These are phyloP conservation scores for Sitobion miscanthi DNA, from an alignment of 1,140 invertebrate species.

Conservation along the genomic window DNA sequence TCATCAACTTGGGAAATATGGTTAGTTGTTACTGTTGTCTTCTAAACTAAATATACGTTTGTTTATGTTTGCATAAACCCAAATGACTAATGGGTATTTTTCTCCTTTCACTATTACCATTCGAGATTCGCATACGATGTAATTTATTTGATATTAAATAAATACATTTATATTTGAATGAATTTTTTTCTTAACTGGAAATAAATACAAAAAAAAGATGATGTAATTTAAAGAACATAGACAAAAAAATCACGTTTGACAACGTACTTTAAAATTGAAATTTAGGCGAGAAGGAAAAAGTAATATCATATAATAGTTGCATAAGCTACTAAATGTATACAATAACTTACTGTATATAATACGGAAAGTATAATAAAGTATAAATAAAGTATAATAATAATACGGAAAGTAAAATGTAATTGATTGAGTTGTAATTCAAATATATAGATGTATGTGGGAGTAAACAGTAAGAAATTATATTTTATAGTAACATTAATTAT, in stretches of 20 bases:
- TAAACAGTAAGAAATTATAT: background rate
- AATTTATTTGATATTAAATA: background rate
- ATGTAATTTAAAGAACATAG: background rate
- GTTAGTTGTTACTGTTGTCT: background rate
- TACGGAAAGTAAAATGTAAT: background rate
- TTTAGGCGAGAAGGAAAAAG: background rate
- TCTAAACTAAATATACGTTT: background rate
- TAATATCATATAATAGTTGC: background rate
- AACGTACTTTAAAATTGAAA: background rate
- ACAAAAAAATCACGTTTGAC: background rate
- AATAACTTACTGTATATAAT: background rate
- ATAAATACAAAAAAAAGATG: background rate
- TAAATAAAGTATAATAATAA: background rate
- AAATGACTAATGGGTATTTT: constrained; percentile 7
- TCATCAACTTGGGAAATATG: background rate
- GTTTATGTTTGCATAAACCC: background rate
- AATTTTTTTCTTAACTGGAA: background rate
- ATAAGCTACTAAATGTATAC: background rate
- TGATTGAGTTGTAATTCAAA: background rate
- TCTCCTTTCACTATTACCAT: constrained; percentile 4
- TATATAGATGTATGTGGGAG: background rate
- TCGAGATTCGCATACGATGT: background rate
- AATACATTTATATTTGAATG: background rate
- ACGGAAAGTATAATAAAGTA: background rate
- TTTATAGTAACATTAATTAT: background rate